A percentile compares a stretch with the other conserved stretches of the same genome.
Evolutionary conservation across 35 echinoderm and acorn worm species (phyloP).

Genomic region (Apostichopus californicus): DNA sequence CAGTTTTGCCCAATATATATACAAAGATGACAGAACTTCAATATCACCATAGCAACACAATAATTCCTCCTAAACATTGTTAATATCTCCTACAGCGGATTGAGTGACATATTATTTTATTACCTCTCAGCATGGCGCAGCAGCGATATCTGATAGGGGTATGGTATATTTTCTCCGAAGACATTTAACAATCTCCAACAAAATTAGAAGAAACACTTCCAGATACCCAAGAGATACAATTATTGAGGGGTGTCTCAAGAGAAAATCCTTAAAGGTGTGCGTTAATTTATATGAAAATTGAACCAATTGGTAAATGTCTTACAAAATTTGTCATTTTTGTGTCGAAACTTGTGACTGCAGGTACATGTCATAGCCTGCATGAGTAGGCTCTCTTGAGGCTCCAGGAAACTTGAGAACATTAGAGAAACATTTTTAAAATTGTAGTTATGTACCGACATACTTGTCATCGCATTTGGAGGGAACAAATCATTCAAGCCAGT

Average conservation of each 20-base stretch:
- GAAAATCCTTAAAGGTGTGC: neutral
- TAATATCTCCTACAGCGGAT: neutral
- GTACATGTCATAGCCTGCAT: too few relatives aligned
- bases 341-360: too few relatives aligned
- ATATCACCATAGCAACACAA: neutral
- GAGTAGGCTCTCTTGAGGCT: too few relatives aligned
- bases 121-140: neutral
- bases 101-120: constrained; percentile 2
- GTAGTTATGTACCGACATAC: too few relatives aligned
- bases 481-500: too few relatives aligned
- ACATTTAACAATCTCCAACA: neutral
- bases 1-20: neutral
- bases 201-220: constrained; percentile 17
- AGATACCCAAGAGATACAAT: constrained; percentile 4
- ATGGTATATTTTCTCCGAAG: neutral
- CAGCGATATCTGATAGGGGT: neutral
- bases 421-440: too few relatives aligned
- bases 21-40: neutral
- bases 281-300: neutral
- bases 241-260: neutral
- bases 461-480: too few relatives aligned
- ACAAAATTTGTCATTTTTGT: too few relatives aligned
- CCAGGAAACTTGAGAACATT: too few relatives aligned
- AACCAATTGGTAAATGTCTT: too few relatives aligned
- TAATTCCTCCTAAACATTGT: neutral